Evolutionary conservation across 37 sponge, comb jelly and placozoan species (phyloP).

Genomic region (Geodia barretti): DNA sequence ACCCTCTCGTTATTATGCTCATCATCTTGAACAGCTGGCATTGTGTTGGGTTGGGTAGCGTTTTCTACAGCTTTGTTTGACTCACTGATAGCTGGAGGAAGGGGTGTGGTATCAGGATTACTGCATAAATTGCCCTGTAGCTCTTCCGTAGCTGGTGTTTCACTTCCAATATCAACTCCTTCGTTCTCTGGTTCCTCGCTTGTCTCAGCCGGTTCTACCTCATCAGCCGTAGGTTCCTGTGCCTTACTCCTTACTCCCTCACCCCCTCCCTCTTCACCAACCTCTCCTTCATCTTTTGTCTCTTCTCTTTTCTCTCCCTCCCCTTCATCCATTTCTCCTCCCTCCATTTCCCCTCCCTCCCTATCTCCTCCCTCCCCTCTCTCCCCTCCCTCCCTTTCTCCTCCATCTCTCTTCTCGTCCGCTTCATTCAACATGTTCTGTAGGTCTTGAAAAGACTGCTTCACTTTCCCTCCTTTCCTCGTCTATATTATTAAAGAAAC

Average conservation of each 20-base stretch:
- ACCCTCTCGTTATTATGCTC: no score
- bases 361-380: neutral
- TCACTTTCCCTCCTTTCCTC: neutral
- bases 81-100: no score
- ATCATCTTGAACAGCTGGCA: no score
- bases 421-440: neutral
- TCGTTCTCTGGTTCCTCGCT: slow-evolving; percentile 3
- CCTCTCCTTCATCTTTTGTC: neutral
- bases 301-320: neutral
- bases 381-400: neutral
- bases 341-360: neutral
- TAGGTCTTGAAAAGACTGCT: neutral
- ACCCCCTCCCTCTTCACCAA: neutral
- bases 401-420: neutral
- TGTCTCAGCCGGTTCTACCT: no score
- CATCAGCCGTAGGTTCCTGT: neutral
- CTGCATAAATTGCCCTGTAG: no score
- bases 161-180: neutral
- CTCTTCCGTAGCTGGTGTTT: neutral
- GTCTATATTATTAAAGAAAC: no score
- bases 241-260: neutral
- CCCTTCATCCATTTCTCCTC: neutral
- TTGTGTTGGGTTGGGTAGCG: no score
- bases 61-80: no score
- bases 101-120: no score